Base-by-base conservation (phyloP, 1,140 invertebrate genomes). In the Holotrichia oblita region DNA sequence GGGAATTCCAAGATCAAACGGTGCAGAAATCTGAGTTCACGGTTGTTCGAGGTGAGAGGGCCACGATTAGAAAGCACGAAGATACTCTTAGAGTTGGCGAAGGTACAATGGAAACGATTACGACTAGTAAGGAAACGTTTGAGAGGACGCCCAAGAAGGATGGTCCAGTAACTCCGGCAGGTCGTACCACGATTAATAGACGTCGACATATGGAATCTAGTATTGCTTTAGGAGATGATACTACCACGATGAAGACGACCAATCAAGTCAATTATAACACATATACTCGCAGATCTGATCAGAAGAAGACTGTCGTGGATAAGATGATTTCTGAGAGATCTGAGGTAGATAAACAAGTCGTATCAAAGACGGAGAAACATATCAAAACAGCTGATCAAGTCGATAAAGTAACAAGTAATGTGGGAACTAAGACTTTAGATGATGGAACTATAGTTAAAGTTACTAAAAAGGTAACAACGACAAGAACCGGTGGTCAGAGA, bases 201-300 rank as follows among this genome's bases (percentile, higher is more conserved):
- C 88, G 87, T 83, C 87, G 86, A 77, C 91, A 93, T 79, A 90
- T 91, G 85, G 91, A 91, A 81, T 93, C 92, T 0, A 90, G 90
- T 27, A 91, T 93, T 78, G 87, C 86, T n/a, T 82, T 93, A 34
- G 91, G 92, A 3, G 89, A 88, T 82, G 91, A 92, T 77, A 88
- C 80, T 1, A 82, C 87, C 0, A 81, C 84, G 9, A 87, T 90
- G 83, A 87, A 88, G 80, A 91, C 90, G 20, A 91, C 90, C 6
- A 91, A 90, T 83, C 91, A 91, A 81, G 87, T 87, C 74, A 91
- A 91, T 80, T 92, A 89, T 79, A 91, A 91, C 9, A 92, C 91
- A 0, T 91, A 90, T 79, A 89, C 88, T 0, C 89, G 87, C 81
- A 82, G 83, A 9, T 83, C 85, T 24, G 87, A 87, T 78, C 85